Evolutionary conservation across 2,888 invertebrate genomes (phyloP).

Genomic region (Eristalis arbustorum): DNA sequence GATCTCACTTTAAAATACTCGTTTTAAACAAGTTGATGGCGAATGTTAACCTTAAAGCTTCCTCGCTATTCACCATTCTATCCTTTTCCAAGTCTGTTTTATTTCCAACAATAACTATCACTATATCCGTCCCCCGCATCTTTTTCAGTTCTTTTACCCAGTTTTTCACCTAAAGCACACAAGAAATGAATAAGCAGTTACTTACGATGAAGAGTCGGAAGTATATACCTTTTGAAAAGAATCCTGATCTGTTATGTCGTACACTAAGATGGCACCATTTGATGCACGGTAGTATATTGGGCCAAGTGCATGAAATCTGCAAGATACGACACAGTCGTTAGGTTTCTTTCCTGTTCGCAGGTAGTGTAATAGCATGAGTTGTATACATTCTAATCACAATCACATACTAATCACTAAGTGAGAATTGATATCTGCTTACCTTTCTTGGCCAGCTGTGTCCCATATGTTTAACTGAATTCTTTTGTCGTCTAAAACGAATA

Average conservation of each 20-base stretch:
- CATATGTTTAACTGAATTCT: conserved; percentile 95
- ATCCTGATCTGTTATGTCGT: conserved; percentile 98
- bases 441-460: conserved; percentile 99
- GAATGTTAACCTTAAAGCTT: conserved; percentile 87
- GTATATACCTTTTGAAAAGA: conserved; percentile 96
- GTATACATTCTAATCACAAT: background rate
- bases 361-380: background rate
- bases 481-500: conserved; percentile 92
- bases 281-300: conserved; percentile 99
- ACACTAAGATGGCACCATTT: conserved; percentile 98
- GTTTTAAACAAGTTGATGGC: background rate
- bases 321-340: background rate
- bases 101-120: conserved; percentile 96
- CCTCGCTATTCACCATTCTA: conserved; percentile 90
- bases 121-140: conserved; percentile 96
- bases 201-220: background rate
- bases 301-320: conserved; percentile 93
- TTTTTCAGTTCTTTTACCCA: conserved; percentile 99
- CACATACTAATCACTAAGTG: background rate
- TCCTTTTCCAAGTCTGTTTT: conserved; percentile 97
- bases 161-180: conserved; percentile 88
- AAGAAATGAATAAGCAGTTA: background rate
- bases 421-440: conserved; percentile 82
- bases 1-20: background rate
- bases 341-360: background rate